These are phyloP conservation scores for Melinopterus prodromus DNA, from an alignment of 2,888 invertebrate genomes.

Conservation along the genomic window DNA sequence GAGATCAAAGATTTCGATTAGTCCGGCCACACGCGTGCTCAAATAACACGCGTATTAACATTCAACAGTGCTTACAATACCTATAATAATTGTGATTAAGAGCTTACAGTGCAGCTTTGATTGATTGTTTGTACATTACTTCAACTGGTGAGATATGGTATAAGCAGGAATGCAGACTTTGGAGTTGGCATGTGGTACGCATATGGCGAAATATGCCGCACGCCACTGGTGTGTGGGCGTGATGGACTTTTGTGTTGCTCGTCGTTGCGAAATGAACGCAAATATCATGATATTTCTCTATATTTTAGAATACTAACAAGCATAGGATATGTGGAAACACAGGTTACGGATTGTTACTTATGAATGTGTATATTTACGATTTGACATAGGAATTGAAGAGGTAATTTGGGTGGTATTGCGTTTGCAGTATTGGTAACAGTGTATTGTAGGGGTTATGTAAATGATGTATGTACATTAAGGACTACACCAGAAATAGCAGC, in stretches of 20 bases:
- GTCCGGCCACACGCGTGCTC: background rate
- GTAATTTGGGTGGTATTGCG: too few species aligned
- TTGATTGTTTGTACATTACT: background rate
- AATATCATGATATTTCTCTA: background rate
- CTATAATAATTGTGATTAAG: conserved; percentile 4
- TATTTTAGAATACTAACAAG: too few species aligned
- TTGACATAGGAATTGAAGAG: too few species aligned
- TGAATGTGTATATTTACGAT: background rate
- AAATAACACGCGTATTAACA: background rate
- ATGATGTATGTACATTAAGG: too few species aligned
- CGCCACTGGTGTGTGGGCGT: background rate
- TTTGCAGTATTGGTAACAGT: too few species aligned
- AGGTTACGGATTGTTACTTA: background rate
- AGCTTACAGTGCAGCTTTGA: background rate
- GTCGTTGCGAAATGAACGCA: background rate
- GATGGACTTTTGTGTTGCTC: background rate
- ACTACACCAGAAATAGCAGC: too few species aligned
- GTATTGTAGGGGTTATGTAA: too few species aligned
- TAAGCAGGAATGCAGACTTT: background rate
- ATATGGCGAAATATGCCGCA: background rate
- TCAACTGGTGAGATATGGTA: background rate
- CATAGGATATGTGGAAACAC: background rate
- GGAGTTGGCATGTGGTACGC: too few species aligned
- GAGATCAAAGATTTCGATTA: conserved; percentile 4
- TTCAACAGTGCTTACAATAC: background rate